phyloP scores from a whole-genome alignment of 2,113 vertebrate species.

The Chlamydotis undulata region DNA sequence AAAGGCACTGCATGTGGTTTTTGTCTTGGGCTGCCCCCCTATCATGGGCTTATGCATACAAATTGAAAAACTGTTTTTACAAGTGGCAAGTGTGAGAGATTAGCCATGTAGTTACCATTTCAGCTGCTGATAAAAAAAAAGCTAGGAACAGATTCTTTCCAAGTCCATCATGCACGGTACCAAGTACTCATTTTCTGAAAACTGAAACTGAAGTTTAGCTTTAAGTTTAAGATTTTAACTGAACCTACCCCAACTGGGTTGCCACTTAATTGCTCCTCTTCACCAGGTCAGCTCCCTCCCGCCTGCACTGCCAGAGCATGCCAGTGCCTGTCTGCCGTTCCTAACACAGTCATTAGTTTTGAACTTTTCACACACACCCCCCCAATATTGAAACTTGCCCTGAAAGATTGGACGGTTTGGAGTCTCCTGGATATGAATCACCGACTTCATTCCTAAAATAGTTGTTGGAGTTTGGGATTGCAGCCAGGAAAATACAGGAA shows the following conservation, averaged over 20 bases:
- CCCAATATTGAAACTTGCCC: not conserved
- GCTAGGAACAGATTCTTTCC: not conserved
- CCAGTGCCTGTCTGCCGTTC: not conserved
- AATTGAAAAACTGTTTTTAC: slow-evolving; percentile 50
- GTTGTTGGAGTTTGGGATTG: not conserved
- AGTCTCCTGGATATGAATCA: slow-evolving; percentile 53
- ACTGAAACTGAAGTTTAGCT: not conserved
- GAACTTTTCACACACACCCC: not conserved
- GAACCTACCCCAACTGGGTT: not conserved
- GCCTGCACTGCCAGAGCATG: not conserved
- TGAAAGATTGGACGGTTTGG: not conserved
- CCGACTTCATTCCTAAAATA: slow-evolving; percentile 39
- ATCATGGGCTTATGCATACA: slow-evolving; percentile 24
- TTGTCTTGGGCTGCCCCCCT: slow-evolving; percentile 51
- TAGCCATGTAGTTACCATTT: slow-evolving; percentile 30
- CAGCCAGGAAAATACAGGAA: slow-evolving; percentile 51
- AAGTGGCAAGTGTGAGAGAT: slow-evolving; percentile 54
- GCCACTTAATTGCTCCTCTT: not conserved
- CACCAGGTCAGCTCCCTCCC: not conserved
- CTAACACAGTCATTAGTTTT: not conserved
- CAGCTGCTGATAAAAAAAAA: slow-evolving; percentile 39
- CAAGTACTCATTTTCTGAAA: not conserved
- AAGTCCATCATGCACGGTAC: not conserved
- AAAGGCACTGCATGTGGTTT: slow-evolving; percentile 54
- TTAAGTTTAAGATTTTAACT: not conserved